Base-by-base conservation (phyloP, 2,797 vertebrate species). In the Thalassophryne amazonica region DNA sequence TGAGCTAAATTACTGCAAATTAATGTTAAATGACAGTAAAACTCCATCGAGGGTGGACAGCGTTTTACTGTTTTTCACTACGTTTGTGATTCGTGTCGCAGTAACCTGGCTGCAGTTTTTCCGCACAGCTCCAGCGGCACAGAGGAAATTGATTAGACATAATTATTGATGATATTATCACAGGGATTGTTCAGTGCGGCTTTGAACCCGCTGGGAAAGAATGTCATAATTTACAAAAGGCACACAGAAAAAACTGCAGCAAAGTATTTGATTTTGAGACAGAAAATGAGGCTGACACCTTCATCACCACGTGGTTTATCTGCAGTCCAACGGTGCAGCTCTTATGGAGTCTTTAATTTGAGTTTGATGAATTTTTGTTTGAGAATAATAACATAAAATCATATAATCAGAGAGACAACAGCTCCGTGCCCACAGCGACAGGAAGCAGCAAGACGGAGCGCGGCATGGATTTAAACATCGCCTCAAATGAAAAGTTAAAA, bases 291-390 rank as follows among this genome's bases (percentile, higher is more conserved):
- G 48, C 57, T 29, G 55, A 60, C 69, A 36, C 50, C 42, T 53
- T 60, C 13, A 45, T 54, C 58, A 29, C 30, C 18, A 18, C 22
- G 24, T 32, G 40, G 49, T 78, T 60, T 37, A 54, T 71, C 65
- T 53, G 49, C 59, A 10, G 53, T 5, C 29, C 17, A 56, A 31
- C 32, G 32, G 54, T 24, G 27, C 35, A 17, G 48, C 42, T 17
- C 43, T 73, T 56, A 75, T 68, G 30, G 40, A 40, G 61, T 62
- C 17, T 35, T 43, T 60, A 22, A 36, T 38, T 38, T 43, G 18
- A 56, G 51, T 46, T 43, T 23, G 67, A 69, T 55, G 5, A 31
- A 36, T 35, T 70, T 60, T 57, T 30, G 48, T 43, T 38, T 27
- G 4, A 17, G 47, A 42, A 30, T 40, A 46, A 68, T 52, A 33